Evolutionary conservation across 2,888 invertebrate genomes (phyloP).

Genomic region (Neoscelio sp.): DNA sequence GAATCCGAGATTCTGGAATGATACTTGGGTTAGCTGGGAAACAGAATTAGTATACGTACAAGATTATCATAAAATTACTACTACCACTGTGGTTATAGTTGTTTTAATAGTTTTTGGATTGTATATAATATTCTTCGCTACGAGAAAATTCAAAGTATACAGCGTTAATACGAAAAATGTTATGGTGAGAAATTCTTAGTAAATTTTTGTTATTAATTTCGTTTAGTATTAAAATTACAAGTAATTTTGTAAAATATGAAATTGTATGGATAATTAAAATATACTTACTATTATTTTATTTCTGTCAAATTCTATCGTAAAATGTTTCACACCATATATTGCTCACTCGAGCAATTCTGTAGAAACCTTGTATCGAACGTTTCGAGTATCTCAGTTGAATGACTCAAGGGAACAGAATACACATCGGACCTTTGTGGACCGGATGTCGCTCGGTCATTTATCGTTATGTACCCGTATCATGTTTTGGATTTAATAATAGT

Average conservation of each 20-base stretch:
- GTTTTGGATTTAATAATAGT: not conserved
- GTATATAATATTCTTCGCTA: too few species aligned
- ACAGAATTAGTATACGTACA: slow-evolving; percentile 81
- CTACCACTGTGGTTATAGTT: not conserved
- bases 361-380: slow-evolving; percentile 10
- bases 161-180: too few species aligned
- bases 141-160: too few species aligned
- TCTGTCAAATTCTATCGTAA: slow-evolving; percentile 15
- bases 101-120: not conserved
- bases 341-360: slow-evolving; percentile 6
- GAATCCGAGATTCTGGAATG: slow-evolving; percentile 84
- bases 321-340: slow-evolving; percentile 8
- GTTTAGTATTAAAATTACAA: too few species aligned
- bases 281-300: slow-evolving; percentile 7
- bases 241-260: not conserved
- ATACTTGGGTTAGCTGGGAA: slow-evolving; percentile 86
- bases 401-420: slow-evolving; percentile 5
- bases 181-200: too few species aligned
- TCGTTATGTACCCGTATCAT: slow-evolving; percentile 23
- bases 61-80: too few species aligned
- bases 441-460: too few species aligned
- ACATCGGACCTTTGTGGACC: too few species aligned
- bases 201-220: too few species aligned
- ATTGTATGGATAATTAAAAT: not conserved
- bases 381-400: slow-evolving; percentile 40